phyloP scores from a whole-genome alignment of 1,140 invertebrate genomes.

The Scaptodrosophila lebanonensis region DNA sequence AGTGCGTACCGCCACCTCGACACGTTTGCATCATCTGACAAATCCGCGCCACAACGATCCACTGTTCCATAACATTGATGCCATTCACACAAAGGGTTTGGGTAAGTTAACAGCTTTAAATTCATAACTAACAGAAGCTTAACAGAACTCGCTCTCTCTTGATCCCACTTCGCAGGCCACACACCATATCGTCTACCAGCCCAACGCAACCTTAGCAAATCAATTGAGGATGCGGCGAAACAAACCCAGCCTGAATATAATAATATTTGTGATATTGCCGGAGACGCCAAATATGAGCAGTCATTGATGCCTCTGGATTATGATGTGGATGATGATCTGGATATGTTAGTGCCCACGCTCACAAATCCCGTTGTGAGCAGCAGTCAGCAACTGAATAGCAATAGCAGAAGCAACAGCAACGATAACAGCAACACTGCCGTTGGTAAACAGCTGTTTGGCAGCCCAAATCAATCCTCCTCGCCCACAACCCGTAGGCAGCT shows the following conservation, averaged over 20 bases:
- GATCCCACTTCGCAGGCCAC: conserved; percentile 20
- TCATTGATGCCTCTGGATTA: conserved; percentile 38
- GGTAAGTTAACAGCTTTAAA: conserved; percentile 22
- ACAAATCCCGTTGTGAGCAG: conserved; percentile 57
- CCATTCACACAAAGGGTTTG: conserved; percentile 59
- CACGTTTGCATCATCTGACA: conserved; percentile 57
- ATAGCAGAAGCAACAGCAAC: conserved; percentile 22
- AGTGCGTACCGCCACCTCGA: conserved; percentile 62
- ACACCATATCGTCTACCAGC: conserved; percentile 58
- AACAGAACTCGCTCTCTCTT: not conserved
- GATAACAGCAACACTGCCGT: conserved; percentile 38
- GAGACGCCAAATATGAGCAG: conserved; percentile 48
- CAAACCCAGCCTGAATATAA: conserved; percentile 72
- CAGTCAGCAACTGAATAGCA: conserved; percentile 13
- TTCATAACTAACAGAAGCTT: not conserved
- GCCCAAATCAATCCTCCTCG: conserved; percentile 53
- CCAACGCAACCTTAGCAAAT: conserved; percentile 75
- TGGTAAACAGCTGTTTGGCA: conserved; percentile 60
- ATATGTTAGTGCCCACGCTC: conserved; percentile 57
- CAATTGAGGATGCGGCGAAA: conserved; percentile 66
- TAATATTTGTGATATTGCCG: conserved; percentile 67
- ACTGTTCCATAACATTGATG: conserved; percentile 71
- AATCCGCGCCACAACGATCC: conserved; percentile 63
- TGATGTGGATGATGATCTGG: conserved; percentile 57
- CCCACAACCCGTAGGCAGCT: conserved; percentile 44